Evolutionary conservation across 2,888 invertebrate species (phyloP).

Genomic region (Hipparchia semele): DNA sequence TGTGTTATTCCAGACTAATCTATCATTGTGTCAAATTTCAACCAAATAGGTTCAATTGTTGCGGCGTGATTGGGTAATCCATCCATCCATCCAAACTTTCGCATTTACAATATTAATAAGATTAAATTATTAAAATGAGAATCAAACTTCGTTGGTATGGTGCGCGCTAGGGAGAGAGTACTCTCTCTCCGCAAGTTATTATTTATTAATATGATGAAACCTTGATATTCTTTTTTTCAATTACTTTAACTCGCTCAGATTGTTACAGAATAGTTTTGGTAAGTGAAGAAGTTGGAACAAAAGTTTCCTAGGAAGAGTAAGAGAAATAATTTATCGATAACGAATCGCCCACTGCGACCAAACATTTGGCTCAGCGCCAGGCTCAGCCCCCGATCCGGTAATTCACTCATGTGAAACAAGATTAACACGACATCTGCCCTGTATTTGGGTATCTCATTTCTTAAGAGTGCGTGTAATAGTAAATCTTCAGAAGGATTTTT

Average conservation of each 20-base stretch:
- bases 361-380: slow-evolving; percentile 24
- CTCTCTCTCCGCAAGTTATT: no score
- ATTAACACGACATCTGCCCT: slow-evolving; percentile 27
- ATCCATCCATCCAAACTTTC: no score
- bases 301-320: slow-evolving; percentile 8
- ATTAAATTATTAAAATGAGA: no score
- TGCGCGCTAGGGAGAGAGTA: no score
- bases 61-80: no score
- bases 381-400: slow-evolving; percentile 21
- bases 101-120: no score
- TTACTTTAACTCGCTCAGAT: neutral
- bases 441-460: slow-evolving; percentile 19
- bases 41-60: no score
- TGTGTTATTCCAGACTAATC: no score
- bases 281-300: slow-evolving; percentile 1
- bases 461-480: neutral
- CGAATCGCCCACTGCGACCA: slow-evolving; percentile 23
- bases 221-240: slow-evolving; percentile 8
- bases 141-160: no score
- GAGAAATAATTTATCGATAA: slow-evolving; percentile 23
- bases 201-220: neutral
- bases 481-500: no score
- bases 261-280: slow-evolving; percentile 14
- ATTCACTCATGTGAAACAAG: slow-evolving; percentile 28
- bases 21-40: no score